These are phyloP conservation scores for Anabacerthia variegaticeps DNA, from an alignment of 2,797 vertebrate genomes.

Conservation along the genomic window DNA sequence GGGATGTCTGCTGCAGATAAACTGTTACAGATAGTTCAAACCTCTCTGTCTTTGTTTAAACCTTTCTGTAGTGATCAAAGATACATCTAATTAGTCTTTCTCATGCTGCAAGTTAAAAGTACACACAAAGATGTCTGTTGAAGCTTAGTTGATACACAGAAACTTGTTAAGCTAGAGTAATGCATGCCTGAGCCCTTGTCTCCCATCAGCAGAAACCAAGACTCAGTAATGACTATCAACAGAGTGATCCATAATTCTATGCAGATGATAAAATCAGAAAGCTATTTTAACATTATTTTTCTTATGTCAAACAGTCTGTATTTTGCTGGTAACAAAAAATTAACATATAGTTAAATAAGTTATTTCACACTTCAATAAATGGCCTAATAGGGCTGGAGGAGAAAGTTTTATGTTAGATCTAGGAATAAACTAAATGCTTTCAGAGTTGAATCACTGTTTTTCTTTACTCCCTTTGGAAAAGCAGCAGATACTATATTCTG, in stretches of 20 bases:
- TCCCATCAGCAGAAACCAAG: neutral
- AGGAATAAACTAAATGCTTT: conserved; percentile 77
- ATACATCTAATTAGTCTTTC: conserved; percentile 10
- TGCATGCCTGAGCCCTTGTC: neutral
- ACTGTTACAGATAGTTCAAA: conserved; percentile 23
- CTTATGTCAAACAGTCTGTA: neutral
- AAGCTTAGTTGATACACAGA: neutral
- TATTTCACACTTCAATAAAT: conserved; percentile 20
- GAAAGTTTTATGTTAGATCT: conserved; percentile 71
- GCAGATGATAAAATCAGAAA: neutral
- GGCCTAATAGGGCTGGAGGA: conserved; percentile 28
- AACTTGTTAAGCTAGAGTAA: neutral
- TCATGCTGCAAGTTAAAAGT: neutral
- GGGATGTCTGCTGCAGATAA: conserved; percentile 18
- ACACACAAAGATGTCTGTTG: neutral
- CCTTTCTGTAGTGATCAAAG: conserved; percentile 30
- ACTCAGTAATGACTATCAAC: neutral
- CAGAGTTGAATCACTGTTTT: conserved; percentile 83
- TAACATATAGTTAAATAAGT: conserved; percentile 36
- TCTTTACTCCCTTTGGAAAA: conserved; percentile 80
- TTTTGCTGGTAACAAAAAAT: conserved; percentile 44
- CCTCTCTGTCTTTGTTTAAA: neutral
- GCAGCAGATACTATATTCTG: conserved; percentile 78
- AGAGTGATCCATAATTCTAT: neutral
- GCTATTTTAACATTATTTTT: neutral